phyloP scores from a whole-genome alignment of 2,113 vertebrate genomes.

The Planiliza haematocheilus region DNA sequence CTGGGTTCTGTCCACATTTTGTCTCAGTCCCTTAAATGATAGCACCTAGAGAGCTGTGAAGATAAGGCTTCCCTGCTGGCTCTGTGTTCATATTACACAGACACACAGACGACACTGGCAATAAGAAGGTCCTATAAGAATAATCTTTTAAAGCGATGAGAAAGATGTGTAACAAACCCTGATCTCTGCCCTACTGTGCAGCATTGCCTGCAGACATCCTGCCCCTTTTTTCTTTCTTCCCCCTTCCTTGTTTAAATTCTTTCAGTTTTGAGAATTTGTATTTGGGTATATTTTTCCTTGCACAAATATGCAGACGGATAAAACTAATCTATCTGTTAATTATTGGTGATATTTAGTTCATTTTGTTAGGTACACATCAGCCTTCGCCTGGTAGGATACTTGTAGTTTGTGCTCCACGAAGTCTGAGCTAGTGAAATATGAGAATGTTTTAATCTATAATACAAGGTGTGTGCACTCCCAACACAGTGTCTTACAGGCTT shows the following conservation, averaged over 20 bases:
- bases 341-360: no score
- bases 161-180: conserved; percentile 40
- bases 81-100: conserved; percentile 27
- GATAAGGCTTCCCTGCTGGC: conserved; percentile 14
- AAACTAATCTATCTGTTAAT: no score
- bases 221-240: background rate
- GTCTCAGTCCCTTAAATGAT: conserved; percentile 10
- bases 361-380: no score
- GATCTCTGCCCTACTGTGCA: conserved; percentile 49
- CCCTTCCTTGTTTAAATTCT: no score
- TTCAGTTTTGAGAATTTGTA: no score
- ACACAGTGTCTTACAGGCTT: background rate
- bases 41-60: conserved; percentile 3
- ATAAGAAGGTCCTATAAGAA: conserved; percentile 14
- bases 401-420: conserved; percentile 30
- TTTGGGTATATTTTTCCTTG: no score
- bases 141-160: conserved; percentile 54
- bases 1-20: background rate
- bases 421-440: conserved; percentile 15
- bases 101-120: conserved; percentile 26
- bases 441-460: conserved; percentile 19
- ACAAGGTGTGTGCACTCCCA: conserved; percentile 3
- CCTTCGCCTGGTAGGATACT: no score
- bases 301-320: no score
- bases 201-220: conserved; percentile 31